Conservation (phyloP, 2,113 vertebrate species). For the Chlamydotis undulata region DNA sequence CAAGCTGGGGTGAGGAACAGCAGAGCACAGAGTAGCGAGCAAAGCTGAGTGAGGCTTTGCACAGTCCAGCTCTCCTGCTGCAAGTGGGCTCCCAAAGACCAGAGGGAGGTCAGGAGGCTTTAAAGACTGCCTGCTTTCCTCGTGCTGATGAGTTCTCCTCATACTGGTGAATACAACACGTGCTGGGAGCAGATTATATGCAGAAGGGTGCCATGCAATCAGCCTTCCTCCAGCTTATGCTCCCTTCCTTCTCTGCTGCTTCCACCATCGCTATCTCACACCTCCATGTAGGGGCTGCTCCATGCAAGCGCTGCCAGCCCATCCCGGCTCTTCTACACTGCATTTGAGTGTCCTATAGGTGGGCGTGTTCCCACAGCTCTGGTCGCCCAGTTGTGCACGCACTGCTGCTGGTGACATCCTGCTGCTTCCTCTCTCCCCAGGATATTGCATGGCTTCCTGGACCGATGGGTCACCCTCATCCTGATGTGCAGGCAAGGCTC, state of each 20-base stretch:
- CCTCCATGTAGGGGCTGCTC: neutral
- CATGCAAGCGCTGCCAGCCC: accelerated
- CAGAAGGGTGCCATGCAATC: neutral
- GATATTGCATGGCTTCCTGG: neutral
- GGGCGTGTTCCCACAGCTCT: neutral
- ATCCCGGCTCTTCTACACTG: neutral
- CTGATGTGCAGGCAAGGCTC: neutral
- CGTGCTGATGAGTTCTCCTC: neutral
- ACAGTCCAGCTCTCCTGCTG: neutral
- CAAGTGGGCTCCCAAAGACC: neutral
- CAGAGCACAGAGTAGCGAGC: neutral
- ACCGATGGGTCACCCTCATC: neutral
- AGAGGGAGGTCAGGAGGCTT: neutral
- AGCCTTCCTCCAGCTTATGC: neutral
- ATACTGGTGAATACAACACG: neutral
- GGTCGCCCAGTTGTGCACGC: neutral
- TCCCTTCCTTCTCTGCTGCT: neutral
- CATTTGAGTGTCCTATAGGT: neutral
- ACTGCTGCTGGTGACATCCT: neutral
- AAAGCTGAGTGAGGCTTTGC: neutral
- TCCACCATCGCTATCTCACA: neutral
- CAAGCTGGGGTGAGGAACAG: neutral
- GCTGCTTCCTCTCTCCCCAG: neutral
- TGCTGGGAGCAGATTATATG: neutral
- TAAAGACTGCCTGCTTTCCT: neutral